Evolutionary conservation across 2,888 invertebrate species (phyloP).

Genomic region (Syritta pipiens): DNA sequence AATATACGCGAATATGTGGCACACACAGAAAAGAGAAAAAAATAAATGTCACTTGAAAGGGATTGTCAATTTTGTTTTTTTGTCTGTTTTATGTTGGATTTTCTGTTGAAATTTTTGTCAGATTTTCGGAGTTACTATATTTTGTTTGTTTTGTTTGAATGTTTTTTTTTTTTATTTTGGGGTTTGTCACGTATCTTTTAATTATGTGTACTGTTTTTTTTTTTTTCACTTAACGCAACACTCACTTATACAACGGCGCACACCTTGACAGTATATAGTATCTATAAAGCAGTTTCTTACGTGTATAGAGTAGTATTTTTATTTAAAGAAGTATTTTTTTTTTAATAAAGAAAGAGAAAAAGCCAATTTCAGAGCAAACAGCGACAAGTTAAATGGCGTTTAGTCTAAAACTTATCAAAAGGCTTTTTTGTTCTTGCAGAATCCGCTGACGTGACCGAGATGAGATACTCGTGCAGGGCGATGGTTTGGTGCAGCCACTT

Average conservation of each 20-base stretch:
- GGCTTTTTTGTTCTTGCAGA: conserved; percentile 80
- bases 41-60: conserved; percentile 23
- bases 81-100: neutral
- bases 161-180: conserved; percentile 33
- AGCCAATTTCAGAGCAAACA: conserved; percentile 25
- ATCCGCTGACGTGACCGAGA: conserved; percentile 88
- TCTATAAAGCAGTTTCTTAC: conserved; percentile 49
- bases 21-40: neutral
- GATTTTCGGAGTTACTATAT: too few relatives aligned
- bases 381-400: conserved; percentile 18
- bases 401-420: conserved; percentile 45
- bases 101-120: too few relatives aligned
- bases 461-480: conserved; percentile 91
- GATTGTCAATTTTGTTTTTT: conserved; percentile 6
- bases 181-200: too few relatives aligned
- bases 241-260: conserved; percentile 58
- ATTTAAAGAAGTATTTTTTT: too few relatives aligned
- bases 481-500: conserved; percentile 97
- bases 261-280: conserved; percentile 32
- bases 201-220: neutral
- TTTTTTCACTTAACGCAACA: conserved; percentile 41
- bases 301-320: conserved; percentile 9
- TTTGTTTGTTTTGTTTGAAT: conserved; percentile 22
- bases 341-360: conserved; percentile 11
- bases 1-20: conserved; percentile 73